Evolutionary conservation across 2,888 invertebrate species (phyloP), one percentile per base, ranked within the genome.

Genomic region (Crematogaster levior): DNA sequence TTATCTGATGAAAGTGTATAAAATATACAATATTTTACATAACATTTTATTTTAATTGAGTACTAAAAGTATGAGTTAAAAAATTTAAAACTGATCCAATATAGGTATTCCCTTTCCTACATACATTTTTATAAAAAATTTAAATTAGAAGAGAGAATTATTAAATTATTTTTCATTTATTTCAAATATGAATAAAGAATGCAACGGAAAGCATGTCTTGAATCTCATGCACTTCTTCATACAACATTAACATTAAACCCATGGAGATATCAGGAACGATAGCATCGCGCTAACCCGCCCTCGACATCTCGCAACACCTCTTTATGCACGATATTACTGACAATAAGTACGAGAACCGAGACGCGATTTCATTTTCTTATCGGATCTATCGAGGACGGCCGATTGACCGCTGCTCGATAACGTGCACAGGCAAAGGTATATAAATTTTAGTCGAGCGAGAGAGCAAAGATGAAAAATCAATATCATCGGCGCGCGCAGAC

Each of bases 281-380:
- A 70, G 34, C 24, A 68, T 79, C 70, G 43, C 53, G 43, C 30
- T 21, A 77, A 34, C 43, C 30, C 34, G 77, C 37, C 56, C 34
- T 79, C 43, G 37, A 65, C 65, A 40, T 75, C 37, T 40, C 21
- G 75, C 66, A 53, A 43, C 70, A 34, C 30, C 70, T 56, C 30
- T 77, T 77, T 68, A 40, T 56, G 18, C 40, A 56, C 70, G 56
- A 77, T 56, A 56, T 66, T 53, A 27, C 68, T 43, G 68, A 43
- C 43, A 37, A n/a, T n/a, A 43, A 77, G 53, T 77, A 70, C 56
- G 43, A 66, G 68, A 37, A 21, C 21, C 53, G 51, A 75, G 66
- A 37, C 40, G 75, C 65, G 75, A 79, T 79, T 79, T 70, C 34
- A 79, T 68, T 79, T 70, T 70, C 70, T 79, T 79, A 70, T 70